A percentile compares a stretch with the other conserved stretches of the same genome.
Evolutionary conservation across 1,140 invertebrate species (phyloP).

Genomic region (Telenomus remus): DNA sequence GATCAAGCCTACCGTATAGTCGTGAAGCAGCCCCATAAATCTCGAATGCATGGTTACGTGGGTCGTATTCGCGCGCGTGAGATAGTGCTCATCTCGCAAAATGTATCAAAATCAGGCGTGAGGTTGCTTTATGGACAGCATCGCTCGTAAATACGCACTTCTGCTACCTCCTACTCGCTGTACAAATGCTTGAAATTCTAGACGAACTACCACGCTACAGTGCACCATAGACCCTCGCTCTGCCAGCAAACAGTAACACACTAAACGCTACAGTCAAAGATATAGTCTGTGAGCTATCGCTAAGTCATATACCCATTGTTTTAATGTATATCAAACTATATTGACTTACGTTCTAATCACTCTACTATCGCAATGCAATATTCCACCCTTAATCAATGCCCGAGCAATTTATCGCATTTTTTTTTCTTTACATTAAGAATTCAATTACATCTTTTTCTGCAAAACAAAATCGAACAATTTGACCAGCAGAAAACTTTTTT

Average conservation of each 20-base stretch:
- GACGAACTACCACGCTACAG: conserved; percentile 66
- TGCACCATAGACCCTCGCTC: conserved; percentile 63
- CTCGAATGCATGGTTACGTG: conserved; percentile 71
- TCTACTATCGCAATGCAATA: no score
- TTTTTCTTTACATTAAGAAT: no score
- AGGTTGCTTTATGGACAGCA: conserved; percentile 76
- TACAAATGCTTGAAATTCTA: conserved; percentile 65
- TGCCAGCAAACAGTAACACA: conserved; percentile 63
- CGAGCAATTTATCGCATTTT: no score
- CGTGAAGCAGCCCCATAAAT: conserved; percentile 72
- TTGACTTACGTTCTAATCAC: no score
- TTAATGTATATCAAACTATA: conserved; percentile 44
- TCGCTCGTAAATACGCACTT: conserved; percentile 77
- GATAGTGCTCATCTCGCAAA: conserved; percentile 73
- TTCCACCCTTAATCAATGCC: no score
- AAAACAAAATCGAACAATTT: no score
- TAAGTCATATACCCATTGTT: conserved; percentile 66
- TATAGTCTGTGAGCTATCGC: conserved; percentile 68
- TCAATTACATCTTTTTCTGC: no score
- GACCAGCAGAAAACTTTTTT: no score
- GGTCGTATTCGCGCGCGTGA: conserved; percentile 76
- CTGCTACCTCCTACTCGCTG: conserved; percentile 67
- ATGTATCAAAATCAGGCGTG: conserved; percentile 77
- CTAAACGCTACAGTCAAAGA: conserved; percentile 74
- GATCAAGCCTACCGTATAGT: conserved; percentile 64